Evolutionary conservation across 2,888 invertebrate species (phyloP).

Genomic region (Eupelmus urozonus): DNA sequence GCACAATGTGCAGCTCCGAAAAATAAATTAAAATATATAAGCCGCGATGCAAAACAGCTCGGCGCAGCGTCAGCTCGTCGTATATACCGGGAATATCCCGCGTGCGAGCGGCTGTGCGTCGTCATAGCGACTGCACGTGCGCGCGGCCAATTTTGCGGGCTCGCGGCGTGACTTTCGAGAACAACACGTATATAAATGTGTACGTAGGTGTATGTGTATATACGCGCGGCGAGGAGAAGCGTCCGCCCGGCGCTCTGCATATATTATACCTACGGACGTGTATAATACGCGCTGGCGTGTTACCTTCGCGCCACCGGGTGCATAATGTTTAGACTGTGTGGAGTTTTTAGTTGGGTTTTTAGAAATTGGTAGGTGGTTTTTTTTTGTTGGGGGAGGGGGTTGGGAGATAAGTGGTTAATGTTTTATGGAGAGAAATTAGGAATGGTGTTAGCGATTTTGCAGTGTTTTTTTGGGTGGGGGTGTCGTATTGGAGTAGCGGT

Average conservation of each 20-base stretch:
- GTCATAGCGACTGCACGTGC: slow-evolving; percentile 56
- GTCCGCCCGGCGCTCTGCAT: background rate
- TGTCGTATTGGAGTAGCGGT: too few relatives aligned
- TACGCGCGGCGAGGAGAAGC: too few relatives aligned
- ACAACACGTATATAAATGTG: slow-evolving; percentile 29
- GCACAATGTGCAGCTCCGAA: background rate
- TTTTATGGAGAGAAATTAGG: too few relatives aligned
- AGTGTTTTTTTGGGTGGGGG: too few relatives aligned
- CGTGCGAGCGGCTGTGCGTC: slow-evolving; percentile 13
- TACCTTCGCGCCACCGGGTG: too few relatives aligned
- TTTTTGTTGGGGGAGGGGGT: too few relatives aligned
- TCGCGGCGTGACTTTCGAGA: slow-evolving; percentile 47
- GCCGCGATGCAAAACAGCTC: background rate
- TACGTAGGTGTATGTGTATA: background rate
- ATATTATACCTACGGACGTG: slow-evolving; percentile 4
- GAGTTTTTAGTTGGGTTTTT: too few relatives aligned
- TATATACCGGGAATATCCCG: background rate
- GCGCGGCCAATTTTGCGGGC: slow-evolving; percentile 45
- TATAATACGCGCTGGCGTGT: too few relatives aligned
- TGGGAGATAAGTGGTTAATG: too few relatives aligned
- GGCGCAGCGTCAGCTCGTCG: background rate
- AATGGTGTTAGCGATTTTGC: too few relatives aligned
- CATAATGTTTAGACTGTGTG: too few relatives aligned
- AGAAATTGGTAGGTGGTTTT: too few relatives aligned
- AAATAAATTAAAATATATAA: background rate